Percentiles rank a stretch among this genome's conserved stretches.
These are phyloP conservation scores for Asarcornis scutulata DNA, from an alignment of 2,113 vertebrate species.

Conservation along the genomic window DNA sequence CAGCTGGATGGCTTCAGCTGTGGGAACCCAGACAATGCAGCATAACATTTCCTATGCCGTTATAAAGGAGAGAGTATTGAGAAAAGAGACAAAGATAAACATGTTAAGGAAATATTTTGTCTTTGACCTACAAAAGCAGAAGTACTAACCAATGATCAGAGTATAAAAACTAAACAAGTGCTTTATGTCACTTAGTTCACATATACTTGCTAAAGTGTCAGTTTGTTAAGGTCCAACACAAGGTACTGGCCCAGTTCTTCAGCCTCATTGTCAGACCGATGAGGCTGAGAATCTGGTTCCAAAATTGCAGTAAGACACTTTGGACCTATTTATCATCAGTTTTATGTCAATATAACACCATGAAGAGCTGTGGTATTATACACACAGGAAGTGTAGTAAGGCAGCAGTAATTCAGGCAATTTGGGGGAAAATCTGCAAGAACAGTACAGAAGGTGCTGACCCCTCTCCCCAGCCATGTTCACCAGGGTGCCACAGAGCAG, in stretches of 20 bases:
- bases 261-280: neutral
- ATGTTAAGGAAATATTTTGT: neutral
- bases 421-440: neutral
- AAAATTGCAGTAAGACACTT: constrained; percentile 34
- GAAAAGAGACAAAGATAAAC: neutral
- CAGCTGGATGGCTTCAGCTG: neutral
- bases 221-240: neutral
- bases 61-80: neutral
- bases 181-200: neutral
- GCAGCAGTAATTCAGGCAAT: constrained; percentile 33
- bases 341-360: neutral
- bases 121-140: neutral
- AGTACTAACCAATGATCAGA: neutral
- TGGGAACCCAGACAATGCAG: neutral
- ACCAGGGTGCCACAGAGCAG: neutral
- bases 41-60: neutral
- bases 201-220: neutral
- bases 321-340: neutral
- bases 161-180: neutral
- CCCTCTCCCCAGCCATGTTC: neutral
- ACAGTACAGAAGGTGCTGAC: neutral
- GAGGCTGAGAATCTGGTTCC: neutral
- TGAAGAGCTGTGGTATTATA: neutral
- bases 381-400: neutral
- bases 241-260: neutral